phyloP scores from a whole-genome alignment of 2,113 vertebrate genomes.

The Antigone vipio region DNA sequence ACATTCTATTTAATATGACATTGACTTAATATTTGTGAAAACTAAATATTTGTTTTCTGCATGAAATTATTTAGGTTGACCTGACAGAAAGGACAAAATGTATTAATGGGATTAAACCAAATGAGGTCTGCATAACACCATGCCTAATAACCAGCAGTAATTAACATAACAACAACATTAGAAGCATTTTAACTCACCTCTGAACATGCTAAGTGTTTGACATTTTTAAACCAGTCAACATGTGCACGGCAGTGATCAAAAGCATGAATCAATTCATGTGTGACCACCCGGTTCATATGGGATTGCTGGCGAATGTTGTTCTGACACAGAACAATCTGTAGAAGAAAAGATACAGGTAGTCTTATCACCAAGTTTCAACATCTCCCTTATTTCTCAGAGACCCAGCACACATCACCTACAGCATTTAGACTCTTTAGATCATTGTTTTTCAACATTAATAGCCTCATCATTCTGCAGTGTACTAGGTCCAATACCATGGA shows the following conservation, averaged over 20 bases:
- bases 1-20: neutral
- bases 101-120: neutral
- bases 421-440: neutral
- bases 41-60: neutral
- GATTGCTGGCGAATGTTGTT: constrained; percentile 92
- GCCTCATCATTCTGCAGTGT: neutral
- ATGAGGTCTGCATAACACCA: neutral
- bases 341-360: neutral
- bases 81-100: neutral
- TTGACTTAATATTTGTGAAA: neutral
- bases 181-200: constrained; percentile 80
- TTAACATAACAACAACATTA: neutral
- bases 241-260: constrained; percentile 96
- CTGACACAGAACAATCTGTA: constrained; percentile 95
- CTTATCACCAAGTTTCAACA: neutral
- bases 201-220: constrained; percentile 92
- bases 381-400: neutral
- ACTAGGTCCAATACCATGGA: neutral
- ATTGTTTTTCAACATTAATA: neutral
- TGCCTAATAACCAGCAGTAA: neutral
- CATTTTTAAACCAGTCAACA: constrained; percentile 92
- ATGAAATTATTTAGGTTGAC: neutral
- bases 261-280: constrained; percentile 93
- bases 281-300: constrained; percentile 93
- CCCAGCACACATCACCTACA: neutral